phyloP scores from a whole-genome alignment of 2,797 vertebrate species.

The Coregonus suidteri region DNA sequence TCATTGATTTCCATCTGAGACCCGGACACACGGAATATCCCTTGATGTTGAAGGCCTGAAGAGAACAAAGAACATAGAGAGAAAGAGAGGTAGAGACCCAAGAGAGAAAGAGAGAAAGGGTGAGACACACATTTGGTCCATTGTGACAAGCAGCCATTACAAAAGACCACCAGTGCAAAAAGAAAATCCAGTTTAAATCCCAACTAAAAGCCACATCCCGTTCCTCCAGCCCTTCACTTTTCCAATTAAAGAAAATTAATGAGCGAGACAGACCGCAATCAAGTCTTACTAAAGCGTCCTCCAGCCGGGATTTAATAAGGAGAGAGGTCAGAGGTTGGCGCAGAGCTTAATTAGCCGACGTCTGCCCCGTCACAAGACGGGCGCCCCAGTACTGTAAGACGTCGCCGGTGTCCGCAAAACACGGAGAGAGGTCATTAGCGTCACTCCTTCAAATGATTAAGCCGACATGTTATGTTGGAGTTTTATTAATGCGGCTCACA shows the following conservation, averaged over 20 bases:
- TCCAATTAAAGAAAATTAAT: slow-evolving; percentile 67
- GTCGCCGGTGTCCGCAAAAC: not conserved
- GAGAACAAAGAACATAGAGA: slow-evolving; percentile 9
- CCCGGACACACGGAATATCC: slow-evolving; percentile 96
- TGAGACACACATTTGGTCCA: slow-evolving; percentile 11
- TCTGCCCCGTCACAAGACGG: slow-evolving; percentile 7
- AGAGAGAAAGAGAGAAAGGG: slow-evolving; percentile 2
- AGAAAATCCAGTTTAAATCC: slow-evolving; percentile 21
- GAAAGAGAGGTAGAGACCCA: not conserved
- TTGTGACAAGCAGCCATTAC: slow-evolving; percentile 3
- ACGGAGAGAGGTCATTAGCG: not conserved
- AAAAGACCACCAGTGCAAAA: slow-evolving; percentile 29
- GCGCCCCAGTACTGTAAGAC: slow-evolving; percentile 15
- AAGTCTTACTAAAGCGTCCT: slow-evolving; percentile 51
- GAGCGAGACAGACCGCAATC: slow-evolving; percentile 46
- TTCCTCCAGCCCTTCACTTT: slow-evolving; percentile 56
- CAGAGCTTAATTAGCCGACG: slow-evolving; percentile 51
- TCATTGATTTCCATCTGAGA: slow-evolving; percentile 99
- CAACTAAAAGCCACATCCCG: slow-evolving; percentile 44
- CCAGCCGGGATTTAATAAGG: slow-evolving; percentile 62
- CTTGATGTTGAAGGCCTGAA: slow-evolving; percentile 96
- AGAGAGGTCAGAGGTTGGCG: slow-evolving; percentile 52
- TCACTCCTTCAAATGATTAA: slow-evolving; percentile 23
- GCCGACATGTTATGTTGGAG: not conserved
- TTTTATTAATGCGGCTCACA: slow-evolving; percentile 17